Percentiles rank a stretch among this genome's conserved stretches.
These are phyloP conservation scores for Aegypius monachus DNA, from an alignment of 2,113 vertebrate genomes.

Conservation along the genomic window DNA sequence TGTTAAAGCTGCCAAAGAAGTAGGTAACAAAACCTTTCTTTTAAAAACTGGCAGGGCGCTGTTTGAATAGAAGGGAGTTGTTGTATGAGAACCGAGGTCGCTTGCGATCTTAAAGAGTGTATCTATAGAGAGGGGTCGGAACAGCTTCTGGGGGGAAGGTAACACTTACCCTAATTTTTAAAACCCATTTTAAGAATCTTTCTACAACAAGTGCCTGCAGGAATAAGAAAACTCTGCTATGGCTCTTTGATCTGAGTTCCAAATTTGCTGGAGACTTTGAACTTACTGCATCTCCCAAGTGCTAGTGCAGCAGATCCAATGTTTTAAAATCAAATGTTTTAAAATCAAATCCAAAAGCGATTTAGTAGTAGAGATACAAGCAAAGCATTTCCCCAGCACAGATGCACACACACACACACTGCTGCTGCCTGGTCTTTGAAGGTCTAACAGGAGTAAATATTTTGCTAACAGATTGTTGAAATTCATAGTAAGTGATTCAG, in stretches of 20 bases:
- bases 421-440: background rate
- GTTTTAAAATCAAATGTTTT: background rate
- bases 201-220: background rate
- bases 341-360: background rate
- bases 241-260: background rate
- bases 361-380: background rate
- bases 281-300: background rate
- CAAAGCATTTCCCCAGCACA: background rate
- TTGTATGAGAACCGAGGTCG: accelerated
- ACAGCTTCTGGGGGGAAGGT: background rate
- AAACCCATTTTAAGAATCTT: background rate
- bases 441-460: background rate
- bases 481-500: background rate
- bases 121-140: background rate
- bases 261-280: background rate
- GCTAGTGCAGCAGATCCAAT: background rate
- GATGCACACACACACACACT: background rate
- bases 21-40: background rate
- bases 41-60: background rate
- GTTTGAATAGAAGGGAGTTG: background rate
- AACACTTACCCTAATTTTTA: background rate
- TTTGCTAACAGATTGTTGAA: background rate
- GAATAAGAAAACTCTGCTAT: background rate
- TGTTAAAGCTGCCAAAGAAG: background rate
- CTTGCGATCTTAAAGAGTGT: background rate